Evolutionary conservation across 1,140 invertebrate species (phyloP).

Genomic region (Gryon sp.): DNA sequence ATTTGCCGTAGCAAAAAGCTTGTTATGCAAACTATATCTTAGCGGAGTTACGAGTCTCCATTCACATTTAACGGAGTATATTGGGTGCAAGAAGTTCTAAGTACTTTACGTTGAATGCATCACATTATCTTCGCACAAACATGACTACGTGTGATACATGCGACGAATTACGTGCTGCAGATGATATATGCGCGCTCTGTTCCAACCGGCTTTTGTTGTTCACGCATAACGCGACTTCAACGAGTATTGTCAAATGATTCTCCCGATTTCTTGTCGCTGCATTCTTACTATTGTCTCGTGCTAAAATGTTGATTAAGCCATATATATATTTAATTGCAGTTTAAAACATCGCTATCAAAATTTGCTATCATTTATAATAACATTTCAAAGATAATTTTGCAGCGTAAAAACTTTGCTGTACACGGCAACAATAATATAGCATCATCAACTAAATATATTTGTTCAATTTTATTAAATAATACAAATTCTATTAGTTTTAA

Average conservation of each 20-base stretch:
- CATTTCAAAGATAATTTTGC: too few species aligned
- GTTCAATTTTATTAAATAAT: too few species aligned
- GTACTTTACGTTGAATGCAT: conserved; percentile 43
- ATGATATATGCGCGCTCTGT: conserved; percentile 21
- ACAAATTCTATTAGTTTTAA: too few species aligned
- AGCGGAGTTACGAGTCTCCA: conserved; percentile 22
- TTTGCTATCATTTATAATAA: too few species aligned
- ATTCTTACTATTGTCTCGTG: conserved; percentile 9
- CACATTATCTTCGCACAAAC: conserved; percentile 47
- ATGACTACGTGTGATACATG: conserved; percentile 29
- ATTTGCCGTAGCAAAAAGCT: conserved; percentile 13
- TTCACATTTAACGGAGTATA: conserved; percentile 51
- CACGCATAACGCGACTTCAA: conserved; percentile 16
- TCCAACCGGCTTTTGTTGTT: conserved; percentile 25
- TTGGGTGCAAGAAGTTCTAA: conserved; percentile 34
- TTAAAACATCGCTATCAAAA: too few species aligned
- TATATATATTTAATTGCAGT: conserved; percentile 5
- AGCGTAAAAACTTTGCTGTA: too few species aligned
- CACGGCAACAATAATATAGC: too few species aligned
- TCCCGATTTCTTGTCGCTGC: conserved; percentile 19
- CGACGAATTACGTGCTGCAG: conserved; percentile 43
- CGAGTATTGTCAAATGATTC: conserved; percentile 31
- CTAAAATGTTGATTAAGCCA: conserved; percentile 11
- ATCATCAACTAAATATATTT: too few species aligned
- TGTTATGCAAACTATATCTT: conserved; percentile 24